Evolutionary conservation across 2,113 vertebrate species (phyloP).

Genomic region (Notarius lentiginosus): DNA sequence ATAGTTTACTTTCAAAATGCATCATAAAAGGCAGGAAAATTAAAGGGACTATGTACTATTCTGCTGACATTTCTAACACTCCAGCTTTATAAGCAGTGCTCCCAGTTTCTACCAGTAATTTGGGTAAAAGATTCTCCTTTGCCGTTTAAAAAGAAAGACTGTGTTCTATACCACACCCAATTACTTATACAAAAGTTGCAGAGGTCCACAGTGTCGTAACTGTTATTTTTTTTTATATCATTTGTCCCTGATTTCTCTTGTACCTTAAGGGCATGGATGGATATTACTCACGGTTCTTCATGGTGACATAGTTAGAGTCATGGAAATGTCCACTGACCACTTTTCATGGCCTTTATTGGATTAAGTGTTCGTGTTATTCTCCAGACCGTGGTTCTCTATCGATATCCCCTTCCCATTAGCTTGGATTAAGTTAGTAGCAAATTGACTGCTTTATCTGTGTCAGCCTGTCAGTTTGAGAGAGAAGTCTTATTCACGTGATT

Average conservation of each 20-base stretch:
- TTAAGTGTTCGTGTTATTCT: conserved; percentile 30
- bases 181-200: conserved; percentile 38
- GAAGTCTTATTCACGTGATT: conserved; percentile 43
- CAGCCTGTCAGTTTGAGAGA: conserved; percentile 47
- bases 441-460: conserved; percentile 48
- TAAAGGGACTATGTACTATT: conserved; percentile 40
- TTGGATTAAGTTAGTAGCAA: conserved; percentile 40
- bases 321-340: conserved; percentile 34
- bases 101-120: conserved; percentile 25
- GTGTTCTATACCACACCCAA: conserved; percentile 40
- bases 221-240: conserved; percentile 31
- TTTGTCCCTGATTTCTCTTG: conserved; percentile 56
- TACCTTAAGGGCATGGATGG: conserved; percentile 33
- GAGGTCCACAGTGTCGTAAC: conserved; percentile 58
- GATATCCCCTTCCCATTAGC: conserved; percentile 42
- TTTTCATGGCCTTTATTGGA: conserved; percentile 41
- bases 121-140: conserved; percentile 40
- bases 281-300: conserved; percentile 18
- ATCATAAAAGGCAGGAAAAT: conserved; percentile 52
- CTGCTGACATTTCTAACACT: conserved; percentile 42
- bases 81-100: conserved; percentile 27
- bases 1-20: conserved; percentile 50
- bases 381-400: conserved; percentile 32
- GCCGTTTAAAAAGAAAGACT: conserved; percentile 32
- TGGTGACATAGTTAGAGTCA: conserved; percentile 31